Conservation (phyloP, 2,888 invertebrate genomes). For the Uropetala carovei region DNA sequence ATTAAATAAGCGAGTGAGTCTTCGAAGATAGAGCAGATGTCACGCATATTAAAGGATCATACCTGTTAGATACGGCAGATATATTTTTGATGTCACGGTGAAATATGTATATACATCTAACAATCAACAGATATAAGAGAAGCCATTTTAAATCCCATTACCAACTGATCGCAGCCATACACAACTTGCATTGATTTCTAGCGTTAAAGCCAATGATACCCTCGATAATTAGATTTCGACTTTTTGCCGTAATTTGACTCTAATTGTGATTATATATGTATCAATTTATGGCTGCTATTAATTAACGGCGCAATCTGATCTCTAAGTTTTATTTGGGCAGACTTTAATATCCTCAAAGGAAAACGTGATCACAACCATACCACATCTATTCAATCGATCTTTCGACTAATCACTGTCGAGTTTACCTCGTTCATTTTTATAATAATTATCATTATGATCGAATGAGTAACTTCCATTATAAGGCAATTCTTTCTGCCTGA, state of each 20-base stretch:
- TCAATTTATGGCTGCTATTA: background rate
- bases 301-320: no score
- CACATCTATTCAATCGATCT: no score
- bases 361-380: no score
- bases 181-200: background rate
- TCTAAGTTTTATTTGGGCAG: no score
- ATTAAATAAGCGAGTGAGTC: background rate
- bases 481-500: no score
- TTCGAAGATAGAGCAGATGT: background rate
- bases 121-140: background rate
- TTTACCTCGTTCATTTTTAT: no score
- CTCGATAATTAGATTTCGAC: background rate
- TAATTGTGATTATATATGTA: background rate
- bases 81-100: background rate
- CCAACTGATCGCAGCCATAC: background rate
- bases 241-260: background rate
- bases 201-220: background rate
- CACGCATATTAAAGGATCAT: background rate
- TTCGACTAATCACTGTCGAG: no score
- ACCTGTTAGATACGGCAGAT: background rate
- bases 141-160: constrained; percentile 9
- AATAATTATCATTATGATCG: no score
- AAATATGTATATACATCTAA: background rate
- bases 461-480: no score
- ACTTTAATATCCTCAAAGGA: no score